These are phyloP conservation scores for Erinaceus europaeus DNA, from an alignment of 2,113 vertebrate genomes.

Conservation along the genomic window DNA sequence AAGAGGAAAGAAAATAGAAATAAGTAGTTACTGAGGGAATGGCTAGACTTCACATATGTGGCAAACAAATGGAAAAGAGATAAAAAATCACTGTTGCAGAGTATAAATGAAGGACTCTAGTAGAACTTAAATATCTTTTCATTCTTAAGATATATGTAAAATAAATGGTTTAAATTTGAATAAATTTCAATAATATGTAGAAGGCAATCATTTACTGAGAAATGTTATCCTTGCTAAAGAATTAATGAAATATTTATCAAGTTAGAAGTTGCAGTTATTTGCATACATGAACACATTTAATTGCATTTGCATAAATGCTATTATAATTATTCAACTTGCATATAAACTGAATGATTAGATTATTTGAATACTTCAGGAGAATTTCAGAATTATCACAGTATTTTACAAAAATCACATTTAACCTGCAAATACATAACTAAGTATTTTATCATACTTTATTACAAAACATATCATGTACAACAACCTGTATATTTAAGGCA, in stretches of 20 bases:
- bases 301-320: conserved; percentile 66
- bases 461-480: not conserved
- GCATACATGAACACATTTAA: conserved; percentile 46
- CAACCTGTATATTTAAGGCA: not conserved
- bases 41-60: no score
- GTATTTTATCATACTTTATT: not conserved
- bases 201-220: conserved; percentile 18
- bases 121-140: not conserved
- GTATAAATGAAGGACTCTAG: not conserved
- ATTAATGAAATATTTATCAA: conserved; percentile 59
- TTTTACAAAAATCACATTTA: not conserved
- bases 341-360: conserved; percentile 41
- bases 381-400: not conserved
- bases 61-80: no score
- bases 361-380: conserved; percentile 4
- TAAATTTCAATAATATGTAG: not conserved
- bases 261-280: conserved; percentile 40
- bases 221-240: not conserved
- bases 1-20: no score
- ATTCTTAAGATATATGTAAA: not conserved
- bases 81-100: not conserved
- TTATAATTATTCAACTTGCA: conserved; percentile 55
- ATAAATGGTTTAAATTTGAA: not conserved
- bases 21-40: no score
- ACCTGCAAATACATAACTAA: not conserved